Percentiles rank a stretch among this genome's conserved stretches.
Conservation (phyloP, 1,140 invertebrate genomes). For the Euwallacea similis region DNA sequence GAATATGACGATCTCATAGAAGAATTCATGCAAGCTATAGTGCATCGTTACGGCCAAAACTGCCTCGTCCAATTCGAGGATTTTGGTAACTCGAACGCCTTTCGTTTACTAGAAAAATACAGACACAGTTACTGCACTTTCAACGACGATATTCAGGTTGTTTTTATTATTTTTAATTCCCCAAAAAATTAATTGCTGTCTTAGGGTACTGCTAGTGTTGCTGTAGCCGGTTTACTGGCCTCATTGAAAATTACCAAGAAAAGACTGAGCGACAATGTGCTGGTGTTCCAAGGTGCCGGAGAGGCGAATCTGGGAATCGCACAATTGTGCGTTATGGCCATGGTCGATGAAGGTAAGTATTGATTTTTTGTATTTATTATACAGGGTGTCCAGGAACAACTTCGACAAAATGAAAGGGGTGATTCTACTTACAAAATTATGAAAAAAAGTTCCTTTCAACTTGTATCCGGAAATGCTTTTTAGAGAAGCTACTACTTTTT, state of each 20-base stretch:
- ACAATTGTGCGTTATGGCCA: conserved; percentile 81
- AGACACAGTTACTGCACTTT: conserved; percentile 86
- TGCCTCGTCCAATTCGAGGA: conserved; percentile 92
- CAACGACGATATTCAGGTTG: conserved; percentile 89
- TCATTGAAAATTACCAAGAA: conserved; percentile 76
- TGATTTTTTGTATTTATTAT: background rate
- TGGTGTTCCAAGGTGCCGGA: conserved; percentile 92
- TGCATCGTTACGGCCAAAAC: conserved; percentile 80
- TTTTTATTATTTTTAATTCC: background rate
- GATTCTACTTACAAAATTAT: too few species aligned
- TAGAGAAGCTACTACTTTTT: too few species aligned
- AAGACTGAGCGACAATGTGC: conserved; percentile 75
- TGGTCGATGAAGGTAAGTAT: conserved; percentile 74
- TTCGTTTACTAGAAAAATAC: conserved; percentile 83
- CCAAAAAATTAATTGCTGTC: conserved; percentile 9
- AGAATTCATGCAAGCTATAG: conserved; percentile 94
- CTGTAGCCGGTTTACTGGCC: conserved; percentile 87
- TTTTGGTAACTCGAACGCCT: conserved; percentile 91
- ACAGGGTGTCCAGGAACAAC: too few species aligned
- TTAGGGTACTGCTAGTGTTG: conserved; percentile 81
- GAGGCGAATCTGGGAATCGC: conserved; percentile 80
- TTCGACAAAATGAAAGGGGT: too few species aligned
- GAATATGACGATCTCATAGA: conserved; percentile 93
- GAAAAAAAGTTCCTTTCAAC: too few species aligned
- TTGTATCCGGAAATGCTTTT: too few species aligned